These are phyloP conservation scores for Aphelocoma coerulescens DNA, from an alignment of 2,113 vertebrate species.

Conservation along the genomic window DNA sequence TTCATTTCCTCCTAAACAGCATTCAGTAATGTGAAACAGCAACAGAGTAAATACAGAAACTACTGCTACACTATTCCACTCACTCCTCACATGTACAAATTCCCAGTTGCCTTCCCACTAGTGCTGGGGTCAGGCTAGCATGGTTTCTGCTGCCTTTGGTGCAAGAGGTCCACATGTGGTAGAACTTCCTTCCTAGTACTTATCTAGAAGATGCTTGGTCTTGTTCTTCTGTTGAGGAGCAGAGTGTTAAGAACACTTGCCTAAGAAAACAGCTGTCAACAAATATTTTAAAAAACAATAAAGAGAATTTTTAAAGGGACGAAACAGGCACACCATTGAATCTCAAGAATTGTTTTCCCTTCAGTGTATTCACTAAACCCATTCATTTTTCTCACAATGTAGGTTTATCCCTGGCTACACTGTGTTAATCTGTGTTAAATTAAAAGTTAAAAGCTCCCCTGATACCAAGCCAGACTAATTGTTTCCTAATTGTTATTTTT, in stretches of 20 bases:
- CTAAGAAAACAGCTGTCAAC: conserved; percentile 27
- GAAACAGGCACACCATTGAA: background rate
- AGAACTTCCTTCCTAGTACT: background rate
- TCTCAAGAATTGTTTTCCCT: background rate
- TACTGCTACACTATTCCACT: background rate
- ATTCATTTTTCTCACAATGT: background rate
- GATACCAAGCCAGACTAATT: background rate
- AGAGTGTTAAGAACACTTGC: background rate
- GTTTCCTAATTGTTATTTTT: background rate
- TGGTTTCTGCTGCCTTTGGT: background rate
- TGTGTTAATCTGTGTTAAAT: background rate
- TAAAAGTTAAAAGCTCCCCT: background rate
- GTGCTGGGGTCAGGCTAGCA: background rate
- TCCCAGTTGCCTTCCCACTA: background rate
- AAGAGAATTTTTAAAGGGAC: background rate
- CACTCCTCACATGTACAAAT: background rate
- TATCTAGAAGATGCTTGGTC: background rate
- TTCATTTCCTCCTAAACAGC: background rate
- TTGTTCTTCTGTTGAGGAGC: background rate
- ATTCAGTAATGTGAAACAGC: background rate
- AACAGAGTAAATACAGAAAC: background rate
- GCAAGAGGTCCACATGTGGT: background rate
- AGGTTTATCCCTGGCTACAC: background rate
- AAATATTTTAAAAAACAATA: background rate
- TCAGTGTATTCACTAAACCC: background rate